These are phyloP conservation scores for Nemotelus nigrinus DNA, from an alignment of 2,888 invertebrate genomes.

Conservation along the genomic window DNA sequence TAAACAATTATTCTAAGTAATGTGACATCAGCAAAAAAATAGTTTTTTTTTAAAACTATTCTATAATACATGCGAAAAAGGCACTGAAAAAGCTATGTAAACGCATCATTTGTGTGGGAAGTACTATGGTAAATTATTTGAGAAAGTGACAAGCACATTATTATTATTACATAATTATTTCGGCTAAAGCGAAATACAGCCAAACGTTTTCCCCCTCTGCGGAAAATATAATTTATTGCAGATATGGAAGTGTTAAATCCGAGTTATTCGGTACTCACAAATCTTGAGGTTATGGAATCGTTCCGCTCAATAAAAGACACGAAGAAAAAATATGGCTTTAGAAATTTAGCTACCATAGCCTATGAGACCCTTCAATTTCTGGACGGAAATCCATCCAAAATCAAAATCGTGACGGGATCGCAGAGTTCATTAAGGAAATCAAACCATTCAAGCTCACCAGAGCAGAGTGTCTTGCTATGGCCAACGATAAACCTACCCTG, in stretches of 20 bases:
- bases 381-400: slow-evolving; percentile 81
- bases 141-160: too few species aligned
- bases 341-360: slow-evolving; percentile 81
- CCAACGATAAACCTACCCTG: slow-evolving; percentile 85
- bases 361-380: slow-evolving; percentile 85
- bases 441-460: slow-evolving; percentile 80
- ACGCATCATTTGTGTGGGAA: too few species aligned
- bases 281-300: slow-evolving; percentile 79
- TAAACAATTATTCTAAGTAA: too few species aligned
- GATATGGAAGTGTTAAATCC: slow-evolving; percentile 54
- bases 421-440: slow-evolving; percentile 74
- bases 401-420: slow-evolving; percentile 74
- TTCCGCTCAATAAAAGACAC: slow-evolving; percentile 77
- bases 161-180: too few species aligned
- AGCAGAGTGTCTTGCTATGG: slow-evolving; percentile 85
- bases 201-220: too few species aligned
- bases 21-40: too few species aligned
- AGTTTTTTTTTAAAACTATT: too few species aligned
- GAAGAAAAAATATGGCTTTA: slow-evolving; percentile 74
- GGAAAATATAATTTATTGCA: too few species aligned
- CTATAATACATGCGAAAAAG: too few species aligned
- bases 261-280: slow-evolving; percentile 70
- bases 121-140: too few species aligned
- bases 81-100: too few species aligned
- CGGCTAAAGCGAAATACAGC: too few species aligned